phyloP scores from a whole-genome alignment of 2,888 invertebrate genomes.

The Latrodectus hesperus region DNA sequence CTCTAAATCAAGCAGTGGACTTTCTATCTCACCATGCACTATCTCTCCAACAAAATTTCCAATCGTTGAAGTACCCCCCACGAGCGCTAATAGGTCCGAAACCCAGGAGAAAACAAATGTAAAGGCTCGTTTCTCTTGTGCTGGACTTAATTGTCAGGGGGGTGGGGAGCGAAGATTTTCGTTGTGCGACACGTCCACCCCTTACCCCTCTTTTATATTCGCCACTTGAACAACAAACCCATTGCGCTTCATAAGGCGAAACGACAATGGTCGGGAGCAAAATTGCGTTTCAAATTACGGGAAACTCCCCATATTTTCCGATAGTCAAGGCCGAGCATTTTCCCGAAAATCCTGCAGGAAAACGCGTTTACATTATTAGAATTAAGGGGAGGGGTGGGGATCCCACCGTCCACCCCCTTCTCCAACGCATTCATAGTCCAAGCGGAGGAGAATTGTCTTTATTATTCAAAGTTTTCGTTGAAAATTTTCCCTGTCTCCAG shows the following conservation, averaged over 20 bases:
- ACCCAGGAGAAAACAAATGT: constrained; percentile 50
- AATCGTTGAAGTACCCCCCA: constrained; percentile 57
- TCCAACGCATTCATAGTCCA: constrained; percentile 36
- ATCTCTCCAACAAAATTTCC: constrained; percentile 54
- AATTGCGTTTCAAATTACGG: constrained; percentile 68
- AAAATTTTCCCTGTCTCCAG: constrained; percentile 56
- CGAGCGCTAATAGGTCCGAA: constrained; percentile 61
- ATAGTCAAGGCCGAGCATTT: constrained; percentile 26
- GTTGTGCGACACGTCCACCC: constrained; percentile 45
- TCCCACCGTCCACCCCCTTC: not conserved
- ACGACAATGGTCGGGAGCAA: constrained; percentile 63
- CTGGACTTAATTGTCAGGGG: constrained; percentile 63
- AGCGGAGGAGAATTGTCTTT: constrained; percentile 31
- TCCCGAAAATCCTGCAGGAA: constrained; percentile 63
- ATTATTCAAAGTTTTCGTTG: constrained; percentile 48
- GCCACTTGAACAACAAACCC: constrained; percentile 67
- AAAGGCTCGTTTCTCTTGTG: constrained; percentile 56
- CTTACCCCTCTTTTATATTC: constrained; percentile 26
- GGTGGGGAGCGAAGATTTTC: constrained; percentile 21
- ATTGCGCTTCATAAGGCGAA: constrained; percentile 67
- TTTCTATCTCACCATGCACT: constrained; percentile 40
- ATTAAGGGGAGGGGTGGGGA: constrained; percentile 14
- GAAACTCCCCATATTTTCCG: constrained; percentile 62
- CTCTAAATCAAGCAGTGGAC: constrained; percentile 68
- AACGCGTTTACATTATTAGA: constrained; percentile 68